Base-by-base conservation (phyloP, 2,888 invertebrate genomes). In the Scaptomyza flava region DNA sequence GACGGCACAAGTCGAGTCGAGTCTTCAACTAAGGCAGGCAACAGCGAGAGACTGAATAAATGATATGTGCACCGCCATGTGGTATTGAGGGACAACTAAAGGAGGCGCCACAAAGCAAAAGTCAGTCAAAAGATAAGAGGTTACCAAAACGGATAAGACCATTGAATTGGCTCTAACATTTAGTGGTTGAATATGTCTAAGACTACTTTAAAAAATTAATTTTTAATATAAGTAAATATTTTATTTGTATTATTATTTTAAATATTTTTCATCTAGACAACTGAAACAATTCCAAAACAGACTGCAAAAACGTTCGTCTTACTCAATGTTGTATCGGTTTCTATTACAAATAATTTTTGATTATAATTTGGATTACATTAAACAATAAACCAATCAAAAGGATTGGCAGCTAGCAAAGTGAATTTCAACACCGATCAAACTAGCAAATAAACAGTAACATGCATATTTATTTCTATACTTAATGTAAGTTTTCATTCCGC, bases 21-120 rank as follows among this genome's bases (percentile, higher is more conserved):
- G 42, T n/a, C 47, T 57, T 48, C 27, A 59, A 52, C 20, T 34
- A 17, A 17, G 36, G 43, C 31, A 38, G 69, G 69, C 68, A 74
- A 47, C 60, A 56, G 27, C 46, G 47, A 58, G 30, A 38, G 46
- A 38, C 63, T 68, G 51, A 77, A 83, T 77, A 77, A 66, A 77
- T 80, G 62, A 80, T 70, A 65, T 57, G 48, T 64, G 30, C 59
- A 11, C 7, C 6, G 38, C n/a, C 65, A 59, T 64, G 64, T 51
- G 64, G 50, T 70, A 73, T 50, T 60, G 61, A 47, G 70, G 47
- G 56, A 23, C 63, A 57, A 46, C 57, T 14, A 31, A 48, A 30
- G 17, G 66, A 14, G 36, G n/a, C 43, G 43, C 34, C n/a, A 23
- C 27, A 11, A 45, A 12, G 31, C 9, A 50, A 46, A 14, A 31